phyloP scores from a whole-genome alignment of 2,888 invertebrate species.

The Cerceris ruficornis region DNA sequence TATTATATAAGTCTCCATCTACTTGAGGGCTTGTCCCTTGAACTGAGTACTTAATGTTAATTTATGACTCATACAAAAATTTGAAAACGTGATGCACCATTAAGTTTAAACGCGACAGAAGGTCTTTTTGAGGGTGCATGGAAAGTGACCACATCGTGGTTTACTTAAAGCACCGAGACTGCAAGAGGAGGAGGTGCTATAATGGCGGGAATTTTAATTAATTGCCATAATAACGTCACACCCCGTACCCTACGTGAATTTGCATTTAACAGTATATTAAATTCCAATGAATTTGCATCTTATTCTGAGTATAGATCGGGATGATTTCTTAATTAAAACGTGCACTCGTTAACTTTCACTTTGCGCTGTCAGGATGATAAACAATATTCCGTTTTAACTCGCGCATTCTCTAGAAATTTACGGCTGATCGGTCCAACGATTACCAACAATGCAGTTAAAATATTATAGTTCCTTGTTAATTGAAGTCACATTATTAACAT shows the following conservation, averaged over 20 bases:
- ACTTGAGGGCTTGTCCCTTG: no score
- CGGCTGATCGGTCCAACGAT: background rate
- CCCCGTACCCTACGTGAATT: slow-evolving; percentile 39
- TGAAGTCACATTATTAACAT: no score
- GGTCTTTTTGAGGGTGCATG: slow-evolving; percentile 43
- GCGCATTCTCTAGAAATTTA: background rate
- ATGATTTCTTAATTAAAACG: slow-evolving; percentile 16
- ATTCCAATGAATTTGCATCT: slow-evolving; percentile 65
- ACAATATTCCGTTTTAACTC: background rate
- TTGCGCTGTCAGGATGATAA: slow-evolving; percentile 11
- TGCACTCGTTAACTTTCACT: background rate
- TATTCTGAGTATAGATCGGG: slow-evolving; percentile 56
- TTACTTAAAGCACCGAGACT: slow-evolving; percentile 54
- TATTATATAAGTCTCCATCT: no score
- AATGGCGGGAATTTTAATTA: slow-evolving; percentile 71
- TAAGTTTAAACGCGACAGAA: slow-evolving; percentile 19
- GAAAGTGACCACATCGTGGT: slow-evolving; percentile 44
- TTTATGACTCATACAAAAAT: no score
- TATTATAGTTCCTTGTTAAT: no score
- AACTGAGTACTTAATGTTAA: no score
- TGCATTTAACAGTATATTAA: no score
- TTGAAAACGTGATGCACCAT: background rate
- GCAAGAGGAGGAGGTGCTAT: slow-evolving; percentile 35
- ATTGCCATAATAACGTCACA: slow-evolving; percentile 65
- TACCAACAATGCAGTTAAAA: no score